Percentiles rank a stretch among this genome's conserved stretches.
Evolutionary conservation across 2,888 invertebrate species (phyloP).

Genomic region (Pheosia tremula): DNA sequence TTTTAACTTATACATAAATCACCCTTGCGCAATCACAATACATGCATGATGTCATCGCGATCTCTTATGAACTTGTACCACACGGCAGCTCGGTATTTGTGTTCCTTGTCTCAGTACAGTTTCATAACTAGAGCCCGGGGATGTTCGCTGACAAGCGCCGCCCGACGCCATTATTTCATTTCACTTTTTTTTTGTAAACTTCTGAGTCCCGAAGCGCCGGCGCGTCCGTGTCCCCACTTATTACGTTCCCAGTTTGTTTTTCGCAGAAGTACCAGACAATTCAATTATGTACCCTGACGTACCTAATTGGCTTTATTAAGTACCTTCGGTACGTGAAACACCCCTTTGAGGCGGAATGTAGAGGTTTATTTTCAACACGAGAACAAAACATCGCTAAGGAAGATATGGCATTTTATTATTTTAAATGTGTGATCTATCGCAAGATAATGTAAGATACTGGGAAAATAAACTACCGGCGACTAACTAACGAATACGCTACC

Average conservation of each 20-base stretch:
- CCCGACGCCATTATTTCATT: slow-evolving; percentile 45
- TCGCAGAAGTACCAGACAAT: slow-evolving; percentile 18
- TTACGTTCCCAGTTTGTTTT: slow-evolving; percentile 17
- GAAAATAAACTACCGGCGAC: too few relatives aligned
- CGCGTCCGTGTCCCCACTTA: slow-evolving; percentile 10
- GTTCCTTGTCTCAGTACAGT: slow-evolving; percentile 46
- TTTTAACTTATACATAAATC: too few relatives aligned
- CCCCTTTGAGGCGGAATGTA: background rate
- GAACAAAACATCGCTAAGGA: too few relatives aligned
- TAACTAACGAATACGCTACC: too few relatives aligned
- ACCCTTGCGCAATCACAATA: too few relatives aligned
- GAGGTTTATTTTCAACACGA: background rate
- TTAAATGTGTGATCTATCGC: too few relatives aligned
- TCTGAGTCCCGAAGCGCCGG: slow-evolving; percentile 19
- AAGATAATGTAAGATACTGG: too few relatives aligned
- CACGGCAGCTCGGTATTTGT: slow-evolving; percentile 35
- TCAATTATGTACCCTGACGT: slow-evolving; percentile 18
- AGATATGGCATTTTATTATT: too few relatives aligned
- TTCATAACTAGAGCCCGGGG: slow-evolving; percentile 51
- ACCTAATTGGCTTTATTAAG: background rate
- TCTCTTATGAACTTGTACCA: slow-evolving; percentile 15
- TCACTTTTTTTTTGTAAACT: slow-evolving; percentile 39
- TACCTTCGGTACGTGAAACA: background rate
- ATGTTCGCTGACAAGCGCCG: slow-evolving; percentile 48
- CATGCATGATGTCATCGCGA: background rate